phyloP scores from a whole-genome alignment of 2,113 vertebrate genomes.

The Onychorhynchus coronatus region DNA sequence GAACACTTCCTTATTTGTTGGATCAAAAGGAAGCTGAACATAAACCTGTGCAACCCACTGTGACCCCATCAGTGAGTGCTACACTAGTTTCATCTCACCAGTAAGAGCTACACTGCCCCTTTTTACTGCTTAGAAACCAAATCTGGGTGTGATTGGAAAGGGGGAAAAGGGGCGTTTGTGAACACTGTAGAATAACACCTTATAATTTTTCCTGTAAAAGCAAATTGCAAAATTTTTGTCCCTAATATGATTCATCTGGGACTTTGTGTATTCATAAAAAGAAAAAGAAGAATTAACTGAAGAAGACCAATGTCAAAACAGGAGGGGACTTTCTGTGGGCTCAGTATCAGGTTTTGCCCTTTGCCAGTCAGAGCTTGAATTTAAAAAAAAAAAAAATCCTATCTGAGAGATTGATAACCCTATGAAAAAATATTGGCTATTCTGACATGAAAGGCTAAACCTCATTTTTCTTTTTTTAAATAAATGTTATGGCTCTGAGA shows the following conservation, averaged over 20 bases:
- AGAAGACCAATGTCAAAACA: background rate
- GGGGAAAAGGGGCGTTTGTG: rapidly evolving
- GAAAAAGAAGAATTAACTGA: background rate
- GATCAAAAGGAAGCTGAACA: background rate
- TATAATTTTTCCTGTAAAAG: background rate
- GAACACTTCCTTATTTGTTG: background rate
- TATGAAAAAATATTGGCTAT: background rate
- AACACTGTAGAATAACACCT: background rate
- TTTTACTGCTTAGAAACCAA: background rate
- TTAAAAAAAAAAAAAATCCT: background rate
- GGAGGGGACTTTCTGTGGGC: background rate
- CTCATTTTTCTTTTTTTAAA: background rate
- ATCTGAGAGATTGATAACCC: background rate
- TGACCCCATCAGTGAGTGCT: background rate
- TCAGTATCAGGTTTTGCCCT: background rate
- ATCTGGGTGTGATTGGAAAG: too few relatives aligned
- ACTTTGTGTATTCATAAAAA: background rate
- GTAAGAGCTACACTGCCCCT: background rate
- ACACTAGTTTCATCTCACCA: background rate
- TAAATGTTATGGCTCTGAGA: background rate
- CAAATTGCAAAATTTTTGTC: background rate
- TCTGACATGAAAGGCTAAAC: background rate
- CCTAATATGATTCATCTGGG: background rate
- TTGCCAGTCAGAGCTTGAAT: background rate
- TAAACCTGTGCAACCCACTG: background rate